A percentile compares a stretch with the other conserved stretches of the same genome.
phyloP scores from a whole-genome alignment of 2,797 vertebrate species.

The Oryzias sinensis region DNA sequence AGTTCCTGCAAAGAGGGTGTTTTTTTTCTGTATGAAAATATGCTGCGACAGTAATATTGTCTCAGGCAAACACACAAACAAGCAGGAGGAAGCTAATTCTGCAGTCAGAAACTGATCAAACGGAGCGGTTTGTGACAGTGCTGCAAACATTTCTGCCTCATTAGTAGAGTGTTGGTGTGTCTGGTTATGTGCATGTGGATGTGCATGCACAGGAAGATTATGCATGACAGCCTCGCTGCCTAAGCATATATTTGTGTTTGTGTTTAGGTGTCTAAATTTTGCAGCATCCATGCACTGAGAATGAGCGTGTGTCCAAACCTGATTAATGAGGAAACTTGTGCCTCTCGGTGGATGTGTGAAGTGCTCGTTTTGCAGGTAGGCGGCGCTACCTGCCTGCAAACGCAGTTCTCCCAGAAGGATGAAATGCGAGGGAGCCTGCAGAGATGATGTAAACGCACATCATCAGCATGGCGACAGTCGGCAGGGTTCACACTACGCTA shows the following conservation, averaged over 20 bases:
- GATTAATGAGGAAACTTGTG: slow-evolving; percentile 24
- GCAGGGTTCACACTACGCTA: slow-evolving; percentile 48
- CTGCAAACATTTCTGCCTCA: slow-evolving; percentile 30
- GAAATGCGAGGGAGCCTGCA: slow-evolving; percentile 47
- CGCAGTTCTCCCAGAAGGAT: slow-evolving; percentile 38
- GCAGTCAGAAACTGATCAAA: slow-evolving; percentile 48
- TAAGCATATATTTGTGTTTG: slow-evolving; percentile 19
- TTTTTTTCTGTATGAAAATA: slow-evolving; percentile 2
- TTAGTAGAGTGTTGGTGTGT: slow-evolving; percentile 24
- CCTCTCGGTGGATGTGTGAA: slow-evolving; percentile 2
- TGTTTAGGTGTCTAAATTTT: slow-evolving; percentile 15
- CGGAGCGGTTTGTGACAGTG: slow-evolving; percentile 36
- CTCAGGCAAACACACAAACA: slow-evolving; percentile 12
- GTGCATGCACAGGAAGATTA: neutral
- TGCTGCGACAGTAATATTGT: neutral
- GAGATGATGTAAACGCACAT: slow-evolving; percentile 66
- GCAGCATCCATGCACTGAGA: slow-evolving; percentile 1
- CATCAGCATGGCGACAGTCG: slow-evolving; percentile 64
- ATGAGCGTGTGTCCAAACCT: neutral
- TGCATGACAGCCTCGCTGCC: slow-evolving; percentile 19
- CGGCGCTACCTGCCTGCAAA: neutral
- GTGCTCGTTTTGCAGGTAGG: slow-evolving; percentile 1
- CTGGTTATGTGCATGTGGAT: neutral
- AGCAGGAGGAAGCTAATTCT: slow-evolving; percentile 17
- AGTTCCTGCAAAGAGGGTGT: neutral